A percentile compares a stretch with the other conserved stretches of the same genome.
phyloP scores from a whole-genome alignment of 2,797 vertebrate genomes.

The Potorous gilbertii region DNA sequence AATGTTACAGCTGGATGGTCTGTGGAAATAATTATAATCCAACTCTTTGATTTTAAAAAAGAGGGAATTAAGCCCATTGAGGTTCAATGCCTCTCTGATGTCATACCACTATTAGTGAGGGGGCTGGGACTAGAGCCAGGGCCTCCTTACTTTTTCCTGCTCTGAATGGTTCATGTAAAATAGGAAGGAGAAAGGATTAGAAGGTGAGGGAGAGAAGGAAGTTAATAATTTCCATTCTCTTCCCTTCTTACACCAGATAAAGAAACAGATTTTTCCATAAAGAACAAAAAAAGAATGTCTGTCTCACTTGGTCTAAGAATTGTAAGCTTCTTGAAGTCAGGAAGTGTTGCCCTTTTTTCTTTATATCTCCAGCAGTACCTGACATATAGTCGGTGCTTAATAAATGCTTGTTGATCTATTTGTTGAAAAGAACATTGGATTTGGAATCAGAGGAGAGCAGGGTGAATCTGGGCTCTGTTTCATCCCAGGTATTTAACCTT shows the following conservation, averaged over 20 bases:
- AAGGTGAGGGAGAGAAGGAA: not conserved
- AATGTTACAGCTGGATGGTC: too few relatives aligned
- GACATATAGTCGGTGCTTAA: too few relatives aligned
- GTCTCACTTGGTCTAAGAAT: not conserved
- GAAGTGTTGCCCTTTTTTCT: too few relatives aligned
- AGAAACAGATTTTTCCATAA: not conserved
- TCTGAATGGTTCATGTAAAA: conserved; percentile 20
- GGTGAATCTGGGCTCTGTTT: not conserved
- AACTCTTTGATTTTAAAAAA: too few relatives aligned
- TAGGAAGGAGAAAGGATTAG: not conserved
- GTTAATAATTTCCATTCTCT: not conserved
- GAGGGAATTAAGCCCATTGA: too few relatives aligned
- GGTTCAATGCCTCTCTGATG: not conserved
- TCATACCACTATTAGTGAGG: not conserved
- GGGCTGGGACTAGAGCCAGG: not conserved
- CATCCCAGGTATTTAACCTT: not conserved
- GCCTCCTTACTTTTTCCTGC: not conserved
- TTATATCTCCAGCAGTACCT: too few relatives aligned
- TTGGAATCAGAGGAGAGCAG: too few relatives aligned
- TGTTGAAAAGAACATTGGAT: too few relatives aligned
- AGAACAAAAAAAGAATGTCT: not conserved
- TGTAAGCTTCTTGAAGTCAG: too few relatives aligned
- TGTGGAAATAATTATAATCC: too few relatives aligned
- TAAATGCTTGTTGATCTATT: too few relatives aligned
- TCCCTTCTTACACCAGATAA: conserved; percentile 22